Evolutionary conservation across 1,140 invertebrate species (phyloP), one percentile per base, ranked within the genome.

Genomic region (Armadillidium nasatum): DNA sequence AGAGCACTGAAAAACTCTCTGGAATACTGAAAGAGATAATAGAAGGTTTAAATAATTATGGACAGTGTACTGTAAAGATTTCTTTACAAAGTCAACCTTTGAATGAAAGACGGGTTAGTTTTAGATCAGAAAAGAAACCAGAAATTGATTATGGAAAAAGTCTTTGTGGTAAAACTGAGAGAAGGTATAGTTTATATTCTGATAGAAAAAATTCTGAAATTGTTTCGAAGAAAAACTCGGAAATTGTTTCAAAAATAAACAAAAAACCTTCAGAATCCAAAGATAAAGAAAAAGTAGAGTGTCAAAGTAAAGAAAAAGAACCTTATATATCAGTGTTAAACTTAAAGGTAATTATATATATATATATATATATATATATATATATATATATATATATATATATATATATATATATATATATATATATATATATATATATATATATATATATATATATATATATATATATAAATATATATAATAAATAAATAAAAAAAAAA

Each of bases 1-100:
- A 73, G n/a, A 79, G 75, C 21, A 43, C 69, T 11, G 71, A 71
- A 33, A 75, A 80, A 67, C 68, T 82, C 11, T 77, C 76, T 4
- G 43, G 68, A n/a, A 80, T 82, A 22, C 76, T 80, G 4, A 23
- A 73, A 19, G 74, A 81, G n/a, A 73, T 79, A 19, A 50, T 78
- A 23, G 68, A 80, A n/a, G 75, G 76, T 33, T 66, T 80, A 11
- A 80, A 78, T 77, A 74, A 23, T 6, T 69, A 71, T 3, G 77
- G 80, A 21, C 68, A 67, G 22, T 79, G 75, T 44, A 80, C 78
- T 15, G 67, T 80, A 0, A 77, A 54, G 3, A 77, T 80, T 10
- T 75, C 66, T 6, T 19, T 80, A 44, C 69, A 71, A 23, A 71
- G 21, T 60, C 50, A 60, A 19, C 50, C 50, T 15, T 4, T 60